Percentiles rank a stretch among this genome's conserved stretches.
These are phyloP conservation scores for Coronaproctus castanopsis DNA, from an alignment of 2,888 invertebrate genomes.

Conservation along the genomic window DNA sequence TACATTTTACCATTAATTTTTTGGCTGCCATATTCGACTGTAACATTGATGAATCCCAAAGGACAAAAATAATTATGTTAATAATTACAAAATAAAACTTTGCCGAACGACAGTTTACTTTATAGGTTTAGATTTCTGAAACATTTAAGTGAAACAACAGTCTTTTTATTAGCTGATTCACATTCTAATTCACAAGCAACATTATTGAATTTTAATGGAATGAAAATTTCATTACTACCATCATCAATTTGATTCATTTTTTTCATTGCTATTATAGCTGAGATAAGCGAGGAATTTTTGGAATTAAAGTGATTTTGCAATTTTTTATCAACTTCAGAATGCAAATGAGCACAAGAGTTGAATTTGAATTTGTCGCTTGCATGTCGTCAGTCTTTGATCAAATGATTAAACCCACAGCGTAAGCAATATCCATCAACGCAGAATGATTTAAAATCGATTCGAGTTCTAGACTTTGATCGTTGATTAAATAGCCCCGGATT, in stretches of 20 bases:
- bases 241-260: background rate
- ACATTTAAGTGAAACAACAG: no score
- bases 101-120: no score
- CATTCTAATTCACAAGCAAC: no score
- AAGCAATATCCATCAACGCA: background rate
- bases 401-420: background rate
- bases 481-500: no score
- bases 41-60: background rate
- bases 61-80: background rate
- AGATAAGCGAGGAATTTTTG: background rate
- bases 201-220: no score
- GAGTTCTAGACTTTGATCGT: background rate
- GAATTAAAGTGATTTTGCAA: background rate
- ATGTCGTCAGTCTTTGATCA: background rate
- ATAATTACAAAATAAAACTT: background rate
- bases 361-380: background rate
- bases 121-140: no score
- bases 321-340: background rate
- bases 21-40: background rate
- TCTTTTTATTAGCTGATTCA: no score
- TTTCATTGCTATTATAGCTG: background rate
- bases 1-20: background rate
- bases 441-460: background rate
- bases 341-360: background rate
- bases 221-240: no score